Evolutionary conservation across 2,888 invertebrate species (phyloP).

Genomic region (Gandaritis pyraliata): DNA sequence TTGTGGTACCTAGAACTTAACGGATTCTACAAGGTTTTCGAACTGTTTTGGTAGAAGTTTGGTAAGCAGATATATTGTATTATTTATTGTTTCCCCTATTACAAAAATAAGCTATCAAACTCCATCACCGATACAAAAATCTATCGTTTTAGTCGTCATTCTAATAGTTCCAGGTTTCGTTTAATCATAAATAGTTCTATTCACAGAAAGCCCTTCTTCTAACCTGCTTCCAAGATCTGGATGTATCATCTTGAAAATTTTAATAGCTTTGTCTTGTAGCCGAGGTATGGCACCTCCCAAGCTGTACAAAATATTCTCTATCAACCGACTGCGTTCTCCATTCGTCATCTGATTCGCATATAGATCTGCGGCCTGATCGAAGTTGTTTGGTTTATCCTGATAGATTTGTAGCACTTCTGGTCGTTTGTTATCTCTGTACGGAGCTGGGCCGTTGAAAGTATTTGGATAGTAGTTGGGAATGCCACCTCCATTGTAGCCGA

Average conservation of each 20-base stretch:
- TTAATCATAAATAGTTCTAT: conserved; percentile 50
- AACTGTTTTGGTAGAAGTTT: too few species aligned
- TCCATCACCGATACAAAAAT: neutral
- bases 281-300: conserved; percentile 89
- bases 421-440: conserved; percentile 83
- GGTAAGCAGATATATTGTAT: too few species aligned
- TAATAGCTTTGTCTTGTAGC: conserved; percentile 84
- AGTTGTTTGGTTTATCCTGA: conserved; percentile 93
- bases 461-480: conserved; percentile 98
- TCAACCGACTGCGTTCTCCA: conserved; percentile 89
- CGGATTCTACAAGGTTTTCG: neutral
- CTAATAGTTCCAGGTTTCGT: neutral
- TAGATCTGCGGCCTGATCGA: conserved; percentile 90
- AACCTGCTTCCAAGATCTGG: conserved; percentile 87
- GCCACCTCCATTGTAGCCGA: conserved; percentile 90
- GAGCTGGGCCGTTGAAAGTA: conserved; percentile 93
- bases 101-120: too few species aligned
- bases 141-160: neutral
- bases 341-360: conserved; percentile 90
- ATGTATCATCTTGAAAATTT: conserved; percentile 91
- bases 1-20: conserved; percentile 23
- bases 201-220: conserved; percentile 50
- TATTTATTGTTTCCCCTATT: too few species aligned
- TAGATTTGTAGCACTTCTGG: conserved; percentile 80
- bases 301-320: conserved; percentile 91